Evolutionary conservation across 2,888 invertebrate species (phyloP).

Genomic region (Megastigmus dorsalis): DNA sequence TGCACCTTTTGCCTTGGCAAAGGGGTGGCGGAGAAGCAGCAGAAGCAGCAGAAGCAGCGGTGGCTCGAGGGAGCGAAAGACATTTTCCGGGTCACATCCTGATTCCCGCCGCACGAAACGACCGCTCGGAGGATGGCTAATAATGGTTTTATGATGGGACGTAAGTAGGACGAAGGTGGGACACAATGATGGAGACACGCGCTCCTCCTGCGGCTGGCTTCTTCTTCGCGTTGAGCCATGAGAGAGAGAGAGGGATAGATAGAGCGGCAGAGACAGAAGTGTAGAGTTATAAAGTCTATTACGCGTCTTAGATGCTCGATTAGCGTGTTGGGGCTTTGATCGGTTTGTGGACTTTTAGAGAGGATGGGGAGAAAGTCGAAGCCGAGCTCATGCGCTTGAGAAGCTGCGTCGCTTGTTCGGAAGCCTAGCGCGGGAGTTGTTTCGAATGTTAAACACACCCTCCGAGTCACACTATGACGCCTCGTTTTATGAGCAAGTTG

Average conservation of each 20-base stretch:
- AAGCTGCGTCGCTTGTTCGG: too few species aligned
- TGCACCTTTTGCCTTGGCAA: too few species aligned
- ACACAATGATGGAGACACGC: neutral
- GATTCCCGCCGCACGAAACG: constrained; percentile 44
- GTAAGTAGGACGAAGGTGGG: constrained; percentile 32
- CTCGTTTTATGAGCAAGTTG: too few species aligned
- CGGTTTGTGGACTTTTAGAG: neutral
- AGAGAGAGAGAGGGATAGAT: neutral
- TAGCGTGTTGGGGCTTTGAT: constrained; percentile 40
- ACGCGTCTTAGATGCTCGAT: constrained; percentile 44
- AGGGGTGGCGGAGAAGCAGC: too few species aligned
- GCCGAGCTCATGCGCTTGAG: too few species aligned
- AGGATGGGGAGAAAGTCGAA: neutral
- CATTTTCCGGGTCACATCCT: constrained; percentile 53
- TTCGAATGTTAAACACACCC: too few species aligned
- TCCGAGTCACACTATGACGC: too few species aligned
- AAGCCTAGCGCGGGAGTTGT: too few species aligned
- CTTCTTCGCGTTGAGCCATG: too few species aligned
- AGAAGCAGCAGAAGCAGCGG: too few species aligned
- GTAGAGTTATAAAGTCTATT: constrained; percentile 48
- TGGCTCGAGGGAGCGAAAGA: constrained; percentile 1
- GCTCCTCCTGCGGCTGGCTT: too few species aligned
- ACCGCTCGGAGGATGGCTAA: constrained; percentile 45
- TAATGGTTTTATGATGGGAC: constrained; percentile 52
- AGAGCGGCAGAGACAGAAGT: neutral